Evolutionary conservation across 2,113 vertebrate species (phyloP).

Genomic region (Turnix velox): DNA sequence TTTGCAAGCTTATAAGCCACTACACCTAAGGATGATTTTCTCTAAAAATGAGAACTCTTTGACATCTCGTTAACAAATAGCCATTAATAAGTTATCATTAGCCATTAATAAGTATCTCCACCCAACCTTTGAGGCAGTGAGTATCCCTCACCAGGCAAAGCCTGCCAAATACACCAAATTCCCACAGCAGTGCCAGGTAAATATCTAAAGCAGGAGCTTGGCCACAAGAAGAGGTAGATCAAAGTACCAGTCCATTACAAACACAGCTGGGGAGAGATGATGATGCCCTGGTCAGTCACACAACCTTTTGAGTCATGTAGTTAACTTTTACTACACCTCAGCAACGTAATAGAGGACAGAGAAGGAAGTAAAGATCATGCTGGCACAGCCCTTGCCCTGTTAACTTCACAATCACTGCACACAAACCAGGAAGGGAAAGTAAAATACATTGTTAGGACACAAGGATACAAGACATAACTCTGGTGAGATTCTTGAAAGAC

Average conservation of each 20-base stretch:
- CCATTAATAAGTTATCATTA: neutral
- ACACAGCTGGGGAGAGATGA: neutral
- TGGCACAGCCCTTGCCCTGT: neutral
- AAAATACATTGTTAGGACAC: neutral
- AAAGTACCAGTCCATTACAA: neutral
- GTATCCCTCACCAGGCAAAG: neutral
- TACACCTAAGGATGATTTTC: neutral
- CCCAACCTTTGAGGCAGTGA: neutral
- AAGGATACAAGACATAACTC: neutral
- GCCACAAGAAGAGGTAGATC: neutral
- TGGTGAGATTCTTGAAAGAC: neutral
- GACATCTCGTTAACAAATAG: neutral
- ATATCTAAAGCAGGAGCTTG: neutral
- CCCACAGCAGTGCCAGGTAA: neutral
- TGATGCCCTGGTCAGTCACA: neutral
- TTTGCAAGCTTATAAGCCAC: neutral
- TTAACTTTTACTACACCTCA: neutral
- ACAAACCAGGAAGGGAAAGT: neutral
- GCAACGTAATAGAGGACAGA: neutral
- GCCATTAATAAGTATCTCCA: neutral
- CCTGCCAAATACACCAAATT: neutral
- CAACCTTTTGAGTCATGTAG: neutral
- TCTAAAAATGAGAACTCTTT: accelerated
- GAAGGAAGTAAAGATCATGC: neutral
- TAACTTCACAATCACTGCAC: neutral